Conservation (phyloP, 2,888 invertebrate species). For the Lingula anatina region DNA sequence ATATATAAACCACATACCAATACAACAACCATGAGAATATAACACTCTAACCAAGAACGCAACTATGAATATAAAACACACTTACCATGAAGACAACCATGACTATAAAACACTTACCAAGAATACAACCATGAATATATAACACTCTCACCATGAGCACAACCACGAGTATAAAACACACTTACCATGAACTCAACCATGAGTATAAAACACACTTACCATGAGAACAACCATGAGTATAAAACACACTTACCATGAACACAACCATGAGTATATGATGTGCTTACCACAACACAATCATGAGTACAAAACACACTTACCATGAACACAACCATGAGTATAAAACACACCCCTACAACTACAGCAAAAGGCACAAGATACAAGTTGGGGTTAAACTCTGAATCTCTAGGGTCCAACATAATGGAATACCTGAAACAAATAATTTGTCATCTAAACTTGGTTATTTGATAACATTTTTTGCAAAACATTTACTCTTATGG, state of each 20-base stretch:
- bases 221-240: slow-evolving; percentile 61
- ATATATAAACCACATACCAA: no score
- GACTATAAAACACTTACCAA: no score
- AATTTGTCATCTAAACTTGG: no score
- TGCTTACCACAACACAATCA: no score
- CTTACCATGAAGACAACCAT: slow-evolving; percentile 82
- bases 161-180: no score
- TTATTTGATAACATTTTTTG: no score
- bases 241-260: slow-evolving; percentile 89
- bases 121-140: slow-evolving; percentile 64
- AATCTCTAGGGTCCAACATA: slow-evolving; percentile 61
- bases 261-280: no score
- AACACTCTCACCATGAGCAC: slow-evolving; percentile 87
- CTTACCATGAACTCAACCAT: no score
- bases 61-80: slow-evolving; percentile 76
- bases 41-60: slow-evolving; percentile 48
- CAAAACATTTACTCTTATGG: no score
- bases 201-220: slow-evolving; percentile 35
- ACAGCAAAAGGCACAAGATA: slow-evolving; percentile 90
- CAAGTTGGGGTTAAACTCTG: slow-evolving; percentile 72
- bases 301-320: slow-evolving; percentile 30
- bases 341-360: slow-evolving; percentile 85
- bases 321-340: slow-evolving; percentile 61
- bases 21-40: no score
- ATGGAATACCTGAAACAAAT: slow-evolving; percentile 70